Conservation (phyloP, 2,113 vertebrate species). For the Bostrychus sinensis region DNA sequence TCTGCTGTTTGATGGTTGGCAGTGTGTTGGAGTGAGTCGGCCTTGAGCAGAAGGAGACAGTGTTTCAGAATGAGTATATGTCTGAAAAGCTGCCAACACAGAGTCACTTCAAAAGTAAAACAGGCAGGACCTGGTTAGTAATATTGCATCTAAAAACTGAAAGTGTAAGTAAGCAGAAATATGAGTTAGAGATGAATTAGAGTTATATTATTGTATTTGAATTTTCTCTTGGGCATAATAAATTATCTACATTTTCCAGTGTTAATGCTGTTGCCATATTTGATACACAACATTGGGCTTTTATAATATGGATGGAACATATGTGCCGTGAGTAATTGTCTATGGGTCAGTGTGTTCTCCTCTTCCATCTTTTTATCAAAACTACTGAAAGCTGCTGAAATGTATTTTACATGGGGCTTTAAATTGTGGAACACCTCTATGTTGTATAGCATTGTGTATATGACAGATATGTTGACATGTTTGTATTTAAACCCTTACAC, state of each 20-base stretch:
- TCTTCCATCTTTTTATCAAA: too few species aligned
- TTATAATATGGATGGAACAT: background rate
- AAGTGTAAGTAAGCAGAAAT: too few species aligned
- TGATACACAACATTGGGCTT: too few species aligned
- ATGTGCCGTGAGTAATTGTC: background rate
- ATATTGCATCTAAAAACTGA: background rate
- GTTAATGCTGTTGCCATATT: background rate
- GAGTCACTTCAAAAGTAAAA: conserved; percentile 33
- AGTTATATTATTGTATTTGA: too few species aligned
- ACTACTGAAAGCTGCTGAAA: too few species aligned
- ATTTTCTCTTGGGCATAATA: background rate
- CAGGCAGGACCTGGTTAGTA: background rate
- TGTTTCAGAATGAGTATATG: conserved; percentile 28
- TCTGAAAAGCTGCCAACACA: conserved; percentile 68
- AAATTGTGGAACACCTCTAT: too few species aligned
- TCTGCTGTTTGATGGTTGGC: background rate
- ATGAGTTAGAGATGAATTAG: too few species aligned
- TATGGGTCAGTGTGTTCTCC: background rate
- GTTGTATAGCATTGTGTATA: too few species aligned
- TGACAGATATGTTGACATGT: too few species aligned
- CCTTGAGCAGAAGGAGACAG: conserved; percentile 54
- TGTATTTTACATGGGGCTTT: too few species aligned
- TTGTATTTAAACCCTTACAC: too few species aligned
- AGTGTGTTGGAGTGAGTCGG: conserved; percentile 43
- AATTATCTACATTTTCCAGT: background rate